Percentiles rank a stretch among this genome's conserved stretches.
Evolutionary conservation across 2,888 invertebrate genomes (phyloP).

Genomic region (Pediacus dermestoides): DNA sequence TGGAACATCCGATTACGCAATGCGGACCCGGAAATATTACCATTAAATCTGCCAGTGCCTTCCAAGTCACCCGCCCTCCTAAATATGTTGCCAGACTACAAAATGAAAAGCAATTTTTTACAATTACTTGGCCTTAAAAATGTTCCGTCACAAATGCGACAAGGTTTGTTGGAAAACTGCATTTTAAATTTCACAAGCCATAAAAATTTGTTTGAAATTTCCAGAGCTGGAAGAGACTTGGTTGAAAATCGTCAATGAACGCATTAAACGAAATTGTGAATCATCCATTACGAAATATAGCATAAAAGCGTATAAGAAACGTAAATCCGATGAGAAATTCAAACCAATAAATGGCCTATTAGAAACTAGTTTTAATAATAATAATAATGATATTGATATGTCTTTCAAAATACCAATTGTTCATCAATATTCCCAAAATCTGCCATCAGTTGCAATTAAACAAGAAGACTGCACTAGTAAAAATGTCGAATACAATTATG

Average conservation of each 20-base stretch:
- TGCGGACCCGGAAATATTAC: constrained; percentile 37
- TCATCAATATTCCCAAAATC: constrained; percentile 25
- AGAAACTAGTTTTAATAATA: constrained; percentile 9
- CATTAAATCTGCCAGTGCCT: constrained; percentile 53
- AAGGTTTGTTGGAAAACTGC: constrained; percentile 57
- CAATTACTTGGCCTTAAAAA: constrained; percentile 56
- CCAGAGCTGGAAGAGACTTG: constrained; percentile 58
- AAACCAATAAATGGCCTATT: constrained; percentile 47
- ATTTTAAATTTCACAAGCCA: too few relatives aligned
- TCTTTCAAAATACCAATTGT: constrained; percentile 32
- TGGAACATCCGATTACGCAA: constrained; percentile 39
- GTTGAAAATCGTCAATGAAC: constrained; percentile 62
- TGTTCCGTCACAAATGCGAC: constrained; percentile 55
- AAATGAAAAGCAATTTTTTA: constrained; percentile 60
- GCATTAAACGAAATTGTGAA: constrained; percentile 55
- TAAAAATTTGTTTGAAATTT: too few relatives aligned
- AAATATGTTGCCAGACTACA: constrained; percentile 51
- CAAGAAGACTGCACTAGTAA: constrained; percentile 8
- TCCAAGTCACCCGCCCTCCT: constrained; percentile 51
- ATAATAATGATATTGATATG: constrained; percentile 27
- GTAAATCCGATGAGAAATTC: constrained; percentile 41
- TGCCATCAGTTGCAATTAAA: constrained; percentile 5
- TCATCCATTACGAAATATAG: constrained; percentile 51
- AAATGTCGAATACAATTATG: constrained; percentile 26
- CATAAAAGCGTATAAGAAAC: constrained; percentile 39